Base-by-base conservation (phyloP, 1,140 invertebrate species). In the Drosophila takahashii region DNA sequence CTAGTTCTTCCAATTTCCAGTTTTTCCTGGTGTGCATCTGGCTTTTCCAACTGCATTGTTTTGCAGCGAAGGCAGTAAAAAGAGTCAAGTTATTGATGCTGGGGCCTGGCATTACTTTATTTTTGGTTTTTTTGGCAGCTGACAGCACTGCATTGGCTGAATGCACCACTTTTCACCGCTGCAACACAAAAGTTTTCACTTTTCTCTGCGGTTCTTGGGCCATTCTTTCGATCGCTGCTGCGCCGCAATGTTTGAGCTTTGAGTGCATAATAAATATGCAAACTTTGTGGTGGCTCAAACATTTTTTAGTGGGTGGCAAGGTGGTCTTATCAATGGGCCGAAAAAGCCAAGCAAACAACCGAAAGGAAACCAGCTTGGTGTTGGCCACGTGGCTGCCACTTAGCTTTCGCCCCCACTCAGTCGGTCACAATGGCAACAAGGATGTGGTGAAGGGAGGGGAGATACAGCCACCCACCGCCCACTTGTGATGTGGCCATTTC, bases 231-330 rank as follows among this genome's bases (percentile, higher is more conserved):
- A 36, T 13, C 9, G 41, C 4, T 4, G 37, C 29, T 29, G 44
- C 57, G 67, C 73, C 81, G 77, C 81, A 84, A 71, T 86, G 74
- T 77, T 81, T 86, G 74, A 67, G 56, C 83, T 66, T 59, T 39
- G 74, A 75, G 74, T 78, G 69, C 83, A 87, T 87, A 81, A 86
- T 81, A 87, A 87, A 87, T 87, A 87, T 81, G 78, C 60, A 67
- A 86, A 86, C 78, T 87, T 87, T 76, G 79, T 66, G 81, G 62
- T 48, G 51, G 18, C 26, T 26, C 11, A 6, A 11, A 22, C 18
- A 9, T 15, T 29, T 36, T 50, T 37, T 18, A 13, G 11, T 29
- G 10, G 26, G 22, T 22, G 58, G n/a, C n/a, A 22, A 22, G 22
- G 0, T 15, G n/a, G 3, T 15, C 84, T 76, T 83, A 87, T 86